These are phyloP conservation scores for Galendromus occidentalis DNA, from an alignment of 1,140 invertebrate genomes.

Conservation along the genomic window DNA sequence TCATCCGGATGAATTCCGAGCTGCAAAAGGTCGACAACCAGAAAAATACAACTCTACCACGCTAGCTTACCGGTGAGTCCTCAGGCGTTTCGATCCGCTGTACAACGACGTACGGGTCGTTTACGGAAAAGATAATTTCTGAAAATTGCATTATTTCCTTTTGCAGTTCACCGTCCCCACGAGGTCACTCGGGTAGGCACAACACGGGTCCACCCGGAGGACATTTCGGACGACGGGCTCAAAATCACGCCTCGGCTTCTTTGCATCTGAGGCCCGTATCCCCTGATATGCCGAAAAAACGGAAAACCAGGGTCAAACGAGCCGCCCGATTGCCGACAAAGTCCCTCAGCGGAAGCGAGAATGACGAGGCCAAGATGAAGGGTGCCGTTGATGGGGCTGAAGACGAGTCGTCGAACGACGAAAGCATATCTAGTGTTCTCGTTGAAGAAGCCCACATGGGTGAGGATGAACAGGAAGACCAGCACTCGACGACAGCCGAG, in stretches of 20 bases:
- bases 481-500: background rate
- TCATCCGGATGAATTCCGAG: no score
- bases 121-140: no score
- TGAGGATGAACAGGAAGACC: background rate
- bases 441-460: conserved; percentile 10
- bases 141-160: background rate
- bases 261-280: no score
- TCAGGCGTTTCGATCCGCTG: no score
- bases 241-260: background rate
- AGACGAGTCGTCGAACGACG: conserved; percentile 6
- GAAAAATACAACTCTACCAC: no score
- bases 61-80: no score
- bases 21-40: no score
- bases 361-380: background rate
- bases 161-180: background rate
- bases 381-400: background rate
- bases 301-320: no score
- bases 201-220: background rate
- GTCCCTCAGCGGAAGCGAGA: no score
- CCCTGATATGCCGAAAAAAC: no score
- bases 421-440: conserved; percentile 6
- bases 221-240: background rate
- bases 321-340: no score
- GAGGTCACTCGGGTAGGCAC: background rate
- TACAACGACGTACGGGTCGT: no score